Evolutionary conservation across 2,797 vertebrate genomes (phyloP), one percentile per base, ranked within the genome.

Genomic region (Moxostoma hubbsi): DNA sequence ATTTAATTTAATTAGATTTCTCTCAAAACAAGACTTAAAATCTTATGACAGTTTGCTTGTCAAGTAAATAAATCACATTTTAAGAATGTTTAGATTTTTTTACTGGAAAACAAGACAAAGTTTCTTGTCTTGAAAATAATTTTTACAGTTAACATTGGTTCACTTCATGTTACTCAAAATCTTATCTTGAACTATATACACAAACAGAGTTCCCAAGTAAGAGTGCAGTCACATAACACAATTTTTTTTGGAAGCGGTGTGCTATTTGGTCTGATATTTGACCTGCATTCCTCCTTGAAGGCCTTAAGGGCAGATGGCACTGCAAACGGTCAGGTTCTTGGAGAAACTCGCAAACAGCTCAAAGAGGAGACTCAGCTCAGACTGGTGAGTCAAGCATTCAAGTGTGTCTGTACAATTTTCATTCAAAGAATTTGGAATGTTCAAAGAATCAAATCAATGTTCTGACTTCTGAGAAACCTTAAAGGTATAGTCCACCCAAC

Each of bases 301-400:
- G 93, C 89, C 13, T 82, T 93, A 70, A 96, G 96, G 85, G 92
- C 92, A 75, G 97, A 99, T 24, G 94, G 93, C 8, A 93, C 87
- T 70, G 87, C 95, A 71, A 95, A 98, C 0, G 96, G 95, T 11
- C 96, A 96, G 1, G 93, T 90, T 0, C 90, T 97, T 81, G 96
- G 89, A 5, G 97, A 99, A 89, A 94, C 96, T 12, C 94, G 96
- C 79, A 99, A 98, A 87, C 97, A 99, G 85, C 94, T 99, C 43
- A 99, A 98, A 91, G 98, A 99, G 88, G 98, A 99, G 89, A 99
- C 97, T 58, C 93, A 96, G 75, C 93, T 99, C 61, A 90, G 98
- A 85, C 86, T 99, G 97, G 98, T 99, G 75, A 47, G 92, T 89
- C 78, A 80, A 57, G 6, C 45, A 6, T 64, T 7, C 4, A 8